Conservation (phyloP, 2,888 invertebrate genomes). For the Drosophila paranaensis region DNA sequence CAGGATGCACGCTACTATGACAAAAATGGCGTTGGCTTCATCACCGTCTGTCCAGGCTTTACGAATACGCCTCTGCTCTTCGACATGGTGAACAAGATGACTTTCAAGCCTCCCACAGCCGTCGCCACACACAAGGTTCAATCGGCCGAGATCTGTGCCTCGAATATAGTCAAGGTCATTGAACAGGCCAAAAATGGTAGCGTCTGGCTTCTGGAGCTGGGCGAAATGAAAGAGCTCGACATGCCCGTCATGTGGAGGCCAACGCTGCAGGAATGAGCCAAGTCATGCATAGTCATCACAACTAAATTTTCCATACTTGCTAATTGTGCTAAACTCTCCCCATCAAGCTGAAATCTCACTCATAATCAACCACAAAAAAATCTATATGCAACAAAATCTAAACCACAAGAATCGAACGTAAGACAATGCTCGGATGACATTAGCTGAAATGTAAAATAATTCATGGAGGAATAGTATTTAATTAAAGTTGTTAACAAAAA, state of each 20-base stretch:
- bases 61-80: conserved; percentile 69
- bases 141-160: conserved; percentile 70
- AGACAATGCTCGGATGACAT: conserved; percentile 20
- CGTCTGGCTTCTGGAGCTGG: conserved; percentile 75
- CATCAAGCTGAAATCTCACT: not conserved
- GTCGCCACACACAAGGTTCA: conserved; percentile 61
- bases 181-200: conserved; percentile 75
- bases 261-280: not conserved
- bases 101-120: conserved; percentile 56
- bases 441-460: not conserved
- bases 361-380: conserved; percentile 26
- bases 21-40: conserved; percentile 65
- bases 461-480: not conserved
- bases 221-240: conserved; percentile 63
- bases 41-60: conserved; percentile 78
- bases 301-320: conserved; percentile 11
- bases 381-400: not conserved
- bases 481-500: too few relatives aligned
- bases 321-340: conserved; percentile 9
- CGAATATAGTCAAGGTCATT: conserved; percentile 70
- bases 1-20: conserved; percentile 62
- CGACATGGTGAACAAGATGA: conserved; percentile 54
- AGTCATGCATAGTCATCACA: too few relatives aligned
- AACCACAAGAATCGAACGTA: conserved; percentile 27
- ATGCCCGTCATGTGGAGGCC: conserved; percentile 69